Percentiles rank a stretch among this genome's conserved stretches.
Evolutionary conservation across 2,888 invertebrate species (phyloP).

Genomic region (Phalera bucephala): DNA sequence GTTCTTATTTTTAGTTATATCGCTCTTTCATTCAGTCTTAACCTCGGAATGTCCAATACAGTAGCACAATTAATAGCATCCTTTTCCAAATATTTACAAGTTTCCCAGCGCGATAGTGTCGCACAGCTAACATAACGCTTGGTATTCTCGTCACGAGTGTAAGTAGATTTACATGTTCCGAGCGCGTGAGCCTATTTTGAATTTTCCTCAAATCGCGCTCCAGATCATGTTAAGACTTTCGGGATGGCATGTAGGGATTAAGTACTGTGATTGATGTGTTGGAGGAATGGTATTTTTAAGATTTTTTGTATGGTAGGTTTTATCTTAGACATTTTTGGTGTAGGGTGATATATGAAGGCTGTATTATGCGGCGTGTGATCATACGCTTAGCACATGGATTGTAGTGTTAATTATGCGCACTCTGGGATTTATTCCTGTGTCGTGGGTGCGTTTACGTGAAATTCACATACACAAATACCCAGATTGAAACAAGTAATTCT

Average conservation of each 20-base stretch:
- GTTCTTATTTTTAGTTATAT: too few species aligned
- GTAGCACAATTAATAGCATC: background rate
- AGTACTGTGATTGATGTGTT: constrained; percentile 9
- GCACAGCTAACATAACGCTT: constrained; percentile 46
- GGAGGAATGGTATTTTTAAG: constrained; percentile 2
- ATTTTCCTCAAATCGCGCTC: constrained; percentile 61
- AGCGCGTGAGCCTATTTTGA: constrained; percentile 74
- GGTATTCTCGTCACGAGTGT: constrained; percentile 58
- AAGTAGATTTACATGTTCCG: constrained; percentile 76
- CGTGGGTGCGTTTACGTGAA: too few species aligned
- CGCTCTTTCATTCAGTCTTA: too few species aligned
- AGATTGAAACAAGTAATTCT: too few species aligned
- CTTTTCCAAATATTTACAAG: constrained; percentile 17
- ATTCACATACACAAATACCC: too few species aligned
- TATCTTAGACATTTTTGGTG: too few species aligned
- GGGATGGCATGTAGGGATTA: constrained; percentile 14
- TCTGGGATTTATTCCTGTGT: too few species aligned
- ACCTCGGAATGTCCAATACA: too few species aligned
- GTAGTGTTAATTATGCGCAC: too few species aligned
- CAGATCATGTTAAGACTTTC: constrained; percentile 33
- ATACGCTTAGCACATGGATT: too few species aligned
- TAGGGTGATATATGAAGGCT: too few species aligned
- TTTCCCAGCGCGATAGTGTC: constrained; percentile 22
- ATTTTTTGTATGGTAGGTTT: background rate
- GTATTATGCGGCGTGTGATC: too few species aligned